phyloP scores from a whole-genome alignment of 2,113 vertebrate genomes.

The Apodemus speciosus region DNA sequence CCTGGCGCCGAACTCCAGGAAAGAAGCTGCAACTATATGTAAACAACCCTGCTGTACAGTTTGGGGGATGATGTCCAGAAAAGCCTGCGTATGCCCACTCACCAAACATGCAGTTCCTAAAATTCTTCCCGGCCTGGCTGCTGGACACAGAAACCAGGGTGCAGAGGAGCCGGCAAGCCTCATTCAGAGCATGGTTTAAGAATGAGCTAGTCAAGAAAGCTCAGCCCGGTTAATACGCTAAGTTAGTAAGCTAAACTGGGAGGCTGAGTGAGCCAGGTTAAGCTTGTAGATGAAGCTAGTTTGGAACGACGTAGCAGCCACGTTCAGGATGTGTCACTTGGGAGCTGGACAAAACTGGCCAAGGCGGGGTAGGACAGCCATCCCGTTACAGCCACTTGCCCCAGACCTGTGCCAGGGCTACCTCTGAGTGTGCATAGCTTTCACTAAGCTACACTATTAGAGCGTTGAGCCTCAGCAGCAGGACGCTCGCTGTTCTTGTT shows the following conservation, averaged over 20 bases:
- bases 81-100: background rate
- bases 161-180: background rate
- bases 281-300: background rate
- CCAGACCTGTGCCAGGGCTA: background rate
- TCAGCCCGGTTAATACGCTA: too few species aligned
- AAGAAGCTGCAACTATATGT: background rate
- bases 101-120: background rate
- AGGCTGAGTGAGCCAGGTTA: background rate
- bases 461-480: fast-evolving
- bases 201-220: background rate
- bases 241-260: background rate
- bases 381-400: background rate
- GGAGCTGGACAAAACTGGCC: background rate
- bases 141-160: background rate
- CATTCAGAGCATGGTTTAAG: fast-evolving
- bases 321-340: background rate
- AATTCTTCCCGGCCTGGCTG: background rate
- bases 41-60: fast-evolving
- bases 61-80: too few species aligned
- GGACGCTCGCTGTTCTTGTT: fast-evolving
- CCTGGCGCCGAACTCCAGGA: background rate
- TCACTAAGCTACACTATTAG: too few species aligned
- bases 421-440: background rate
- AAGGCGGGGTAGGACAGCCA: fast-evolving
- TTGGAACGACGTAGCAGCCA: background rate